These are phyloP conservation scores for Drosophila longiperda DNA, from an alignment of 2,888 invertebrate genomes.

Conservation along the genomic window DNA sequence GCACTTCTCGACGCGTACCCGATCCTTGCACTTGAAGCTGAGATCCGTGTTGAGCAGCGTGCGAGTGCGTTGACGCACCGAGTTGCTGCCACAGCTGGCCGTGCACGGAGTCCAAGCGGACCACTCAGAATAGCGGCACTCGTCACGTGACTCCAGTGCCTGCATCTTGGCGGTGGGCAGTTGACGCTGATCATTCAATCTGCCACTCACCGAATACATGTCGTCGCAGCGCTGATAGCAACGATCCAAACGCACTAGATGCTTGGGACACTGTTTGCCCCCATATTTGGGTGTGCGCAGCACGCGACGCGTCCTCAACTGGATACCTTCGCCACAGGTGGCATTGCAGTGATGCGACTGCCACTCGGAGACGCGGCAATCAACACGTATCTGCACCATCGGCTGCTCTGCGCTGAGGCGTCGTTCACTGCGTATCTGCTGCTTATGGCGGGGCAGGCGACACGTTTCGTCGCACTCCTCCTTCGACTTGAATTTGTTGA, in stretches of 20 bases:
- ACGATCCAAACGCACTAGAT: constrained; percentile 83
- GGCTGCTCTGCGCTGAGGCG: constrained; percentile 60
- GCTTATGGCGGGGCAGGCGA: constrained; percentile 78
- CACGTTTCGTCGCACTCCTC: constrained; percentile 90
- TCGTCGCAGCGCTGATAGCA: constrained; percentile 84
- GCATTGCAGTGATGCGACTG: constrained; percentile 85
- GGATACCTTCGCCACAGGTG: constrained; percentile 86
- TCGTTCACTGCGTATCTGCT: constrained; percentile 72
- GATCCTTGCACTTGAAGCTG: constrained; percentile 83
- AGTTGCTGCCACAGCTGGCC: constrained; percentile 87
- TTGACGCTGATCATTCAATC: constrained; percentile 60
- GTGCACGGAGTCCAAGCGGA: constrained; percentile 90
- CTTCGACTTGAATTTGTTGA: constrained; percentile 92
- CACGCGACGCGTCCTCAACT: constrained; percentile 85
- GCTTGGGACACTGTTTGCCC: constrained; percentile 86
- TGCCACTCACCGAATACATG: constrained; percentile 77
- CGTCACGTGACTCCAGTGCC: constrained; percentile 72
- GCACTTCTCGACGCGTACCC: constrained; percentile 83
- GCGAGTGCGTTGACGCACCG: constrained; percentile 86
- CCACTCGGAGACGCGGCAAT: constrained; percentile 86
- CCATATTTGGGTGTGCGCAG: constrained; percentile 86
- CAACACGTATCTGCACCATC: constrained; percentile 69
- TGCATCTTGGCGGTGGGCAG: constrained; percentile 45
- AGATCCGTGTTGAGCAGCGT: constrained; percentile 82
- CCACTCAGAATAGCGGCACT: constrained; percentile 89